Conservation (phyloP, 2,888 invertebrate genomes). For the Geophilus truncorum region DNA sequence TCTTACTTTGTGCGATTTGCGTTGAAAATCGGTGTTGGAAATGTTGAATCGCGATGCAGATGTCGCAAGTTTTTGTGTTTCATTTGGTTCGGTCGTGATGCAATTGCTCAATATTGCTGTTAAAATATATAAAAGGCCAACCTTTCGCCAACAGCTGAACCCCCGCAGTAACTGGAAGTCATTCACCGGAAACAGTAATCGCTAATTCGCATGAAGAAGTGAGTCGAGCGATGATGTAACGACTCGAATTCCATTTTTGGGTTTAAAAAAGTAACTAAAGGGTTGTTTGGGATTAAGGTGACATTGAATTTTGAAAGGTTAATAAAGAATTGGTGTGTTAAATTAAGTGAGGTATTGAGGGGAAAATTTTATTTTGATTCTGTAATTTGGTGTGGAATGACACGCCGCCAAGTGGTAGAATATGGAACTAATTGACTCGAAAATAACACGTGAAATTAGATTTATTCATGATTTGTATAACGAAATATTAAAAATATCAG, state of each 20-base stretch:
- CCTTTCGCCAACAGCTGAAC: background rate
- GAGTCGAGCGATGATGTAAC: background rate
- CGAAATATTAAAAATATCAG: no score
- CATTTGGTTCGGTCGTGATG: background rate
- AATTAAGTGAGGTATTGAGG: no score
- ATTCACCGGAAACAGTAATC: background rate
- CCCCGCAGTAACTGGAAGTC: constrained; percentile 16
- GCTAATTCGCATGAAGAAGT: background rate
- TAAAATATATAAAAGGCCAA: background rate
- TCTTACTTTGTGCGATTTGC: background rate
- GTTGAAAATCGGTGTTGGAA: background rate
- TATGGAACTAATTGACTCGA: no score
- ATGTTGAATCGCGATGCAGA: background rate
- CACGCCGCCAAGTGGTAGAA: no score
- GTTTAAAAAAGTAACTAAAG: no score
- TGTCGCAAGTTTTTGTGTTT: background rate
- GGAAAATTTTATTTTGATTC: no score
- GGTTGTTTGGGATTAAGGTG: no score
- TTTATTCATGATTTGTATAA: no score
- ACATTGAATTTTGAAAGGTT: no score
- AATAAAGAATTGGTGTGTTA: no score
- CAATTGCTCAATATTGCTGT: background rate
- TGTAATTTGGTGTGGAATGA: no score
- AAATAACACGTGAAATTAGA: no score
- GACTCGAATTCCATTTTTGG: background rate